Conservation (phyloP, 2,113 vertebrate species). For the Dipodomys spectabilis region DNA sequence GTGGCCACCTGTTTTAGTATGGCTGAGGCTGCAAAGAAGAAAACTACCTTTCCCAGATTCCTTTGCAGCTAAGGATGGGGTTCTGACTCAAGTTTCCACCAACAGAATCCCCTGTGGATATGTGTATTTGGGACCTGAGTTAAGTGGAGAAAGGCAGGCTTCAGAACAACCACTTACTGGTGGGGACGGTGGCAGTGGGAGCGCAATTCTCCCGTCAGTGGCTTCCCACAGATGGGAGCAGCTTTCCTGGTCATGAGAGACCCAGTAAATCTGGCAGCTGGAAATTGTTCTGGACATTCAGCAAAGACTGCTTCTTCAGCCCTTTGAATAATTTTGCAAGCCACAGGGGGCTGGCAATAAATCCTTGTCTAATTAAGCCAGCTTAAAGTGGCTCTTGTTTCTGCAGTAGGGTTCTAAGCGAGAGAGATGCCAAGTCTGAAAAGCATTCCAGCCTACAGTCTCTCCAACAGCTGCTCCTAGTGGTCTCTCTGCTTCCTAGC, state of each 20-base stretch:
- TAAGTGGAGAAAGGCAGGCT: conserved; percentile 12
- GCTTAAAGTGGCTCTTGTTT: conserved; percentile 19
- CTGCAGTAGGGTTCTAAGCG: neutral
- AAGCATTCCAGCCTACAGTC: neutral
- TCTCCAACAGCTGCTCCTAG: neutral
- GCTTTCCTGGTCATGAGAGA: neutral
- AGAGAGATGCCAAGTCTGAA: conserved; percentile 25
- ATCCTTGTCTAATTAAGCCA: conserved; percentile 58
- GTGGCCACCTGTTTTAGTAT: neutral
- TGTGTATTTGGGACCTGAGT: conserved; percentile 42
- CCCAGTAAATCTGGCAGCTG: neutral
- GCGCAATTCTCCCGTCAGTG: neutral
- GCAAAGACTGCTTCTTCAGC: neutral
- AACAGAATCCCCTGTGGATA: conserved; percentile 9
- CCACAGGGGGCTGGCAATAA: conserved; percentile 21
- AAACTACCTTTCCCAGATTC: conserved; percentile 58
- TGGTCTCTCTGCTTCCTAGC: neutral
- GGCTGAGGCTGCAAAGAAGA: conserved; percentile 19
- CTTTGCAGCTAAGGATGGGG: conserved; percentile 10
- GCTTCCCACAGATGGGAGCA: neutral
- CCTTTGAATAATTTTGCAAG: conserved; percentile 46
- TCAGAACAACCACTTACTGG: neutral
- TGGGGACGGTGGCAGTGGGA: neutral
- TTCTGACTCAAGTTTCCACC: conserved; percentile 16
- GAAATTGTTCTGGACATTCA: conserved; percentile 51